Evolutionary conservation across 1,140 invertebrate species (phyloP).

Genomic region (Halictus rubicundus): DNA sequence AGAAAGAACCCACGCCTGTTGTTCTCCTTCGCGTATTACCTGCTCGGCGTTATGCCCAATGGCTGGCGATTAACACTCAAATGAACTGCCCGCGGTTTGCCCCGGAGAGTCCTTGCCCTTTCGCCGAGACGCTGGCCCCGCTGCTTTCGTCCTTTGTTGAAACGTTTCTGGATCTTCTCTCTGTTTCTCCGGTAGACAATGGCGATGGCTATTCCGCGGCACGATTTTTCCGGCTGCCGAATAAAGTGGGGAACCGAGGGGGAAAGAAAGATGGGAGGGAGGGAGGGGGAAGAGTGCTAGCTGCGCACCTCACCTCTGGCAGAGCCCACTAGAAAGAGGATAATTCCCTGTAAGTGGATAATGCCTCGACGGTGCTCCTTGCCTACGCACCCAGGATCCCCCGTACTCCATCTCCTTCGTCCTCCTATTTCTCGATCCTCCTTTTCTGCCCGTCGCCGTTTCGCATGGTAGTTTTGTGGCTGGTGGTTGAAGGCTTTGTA

Average conservation of each 20-base stretch:
- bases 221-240: conserved; percentile 66
- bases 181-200: conserved; percentile 59
- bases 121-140: conserved; percentile 5
- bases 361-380: conserved; percentile 70
- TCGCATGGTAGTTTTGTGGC: conserved; percentile 58
- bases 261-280: conserved; percentile 25
- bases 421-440: conserved; percentile 36
- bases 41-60: conserved; percentile 61
- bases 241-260: conserved; percentile 58
- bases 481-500: conserved; percentile 59
- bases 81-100: conserved; percentile 51
- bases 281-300: conserved; percentile 32
- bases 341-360: conserved; percentile 78
- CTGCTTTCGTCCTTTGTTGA: conserved; percentile 55
- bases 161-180: conserved; percentile 52
- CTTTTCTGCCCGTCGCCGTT: conserved; percentile 45
- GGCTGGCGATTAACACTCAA: conserved; percentile 69
- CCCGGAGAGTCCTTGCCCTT: conserved; percentile 3
- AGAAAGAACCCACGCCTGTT: conserved; percentile 21
- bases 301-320: conserved; percentile 28
- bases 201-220: conserved; percentile 59
- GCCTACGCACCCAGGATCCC: conserved; percentile 66
- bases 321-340: conserved; percentile 59
- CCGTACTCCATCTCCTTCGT: conserved; percentile 35
- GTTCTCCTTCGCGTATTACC: conserved; percentile 30